A percentile compares a stretch with the other conserved stretches of the same genome.
Conservation (phyloP, 1,140 invertebrate genomes). For the Pristionchus pacificus region DNA sequence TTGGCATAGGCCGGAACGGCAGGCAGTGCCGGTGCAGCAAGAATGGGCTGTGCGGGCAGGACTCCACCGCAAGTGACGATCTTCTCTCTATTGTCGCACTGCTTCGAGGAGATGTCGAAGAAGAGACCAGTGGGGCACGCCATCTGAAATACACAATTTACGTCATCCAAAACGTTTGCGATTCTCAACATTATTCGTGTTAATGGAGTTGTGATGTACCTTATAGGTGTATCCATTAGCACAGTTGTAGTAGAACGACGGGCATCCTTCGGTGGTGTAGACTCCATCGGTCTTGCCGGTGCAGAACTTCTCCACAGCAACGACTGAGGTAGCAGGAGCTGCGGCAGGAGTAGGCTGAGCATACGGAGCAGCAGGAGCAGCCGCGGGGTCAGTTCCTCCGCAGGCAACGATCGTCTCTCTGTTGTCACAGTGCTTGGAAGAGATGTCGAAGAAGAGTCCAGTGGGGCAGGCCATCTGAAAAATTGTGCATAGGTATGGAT, state of each 20-base stretch:
- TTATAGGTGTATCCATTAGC: neutral
- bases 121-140: neutral
- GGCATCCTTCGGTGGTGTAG: neutral
- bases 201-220: neutral
- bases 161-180: neutral
- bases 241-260: neutral
- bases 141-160: neutral
- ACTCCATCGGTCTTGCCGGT: neutral
- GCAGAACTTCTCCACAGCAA: neutral
- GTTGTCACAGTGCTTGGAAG: neutral
- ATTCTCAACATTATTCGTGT: neutral
- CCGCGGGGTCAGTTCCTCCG: neutral
- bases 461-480: slow-evolving; percentile 3
- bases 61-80: slow-evolving; percentile 4
- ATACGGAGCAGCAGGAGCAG: neutral
- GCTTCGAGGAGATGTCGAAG: neutral
- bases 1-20: neutral
- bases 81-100: slow-evolving; percentile 7
- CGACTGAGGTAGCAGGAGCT: neutral
- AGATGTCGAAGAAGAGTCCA: slow-evolving; percentile 9
- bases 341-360: neutral
- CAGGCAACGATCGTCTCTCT: slow-evolving; percentile 13
- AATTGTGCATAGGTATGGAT: neutral
- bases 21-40: neutral
- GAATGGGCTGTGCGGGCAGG: neutral